phyloP scores from a whole-genome alignment of 2,797 vertebrate genomes.

The Arrhamphus sclerolepis region DNA sequence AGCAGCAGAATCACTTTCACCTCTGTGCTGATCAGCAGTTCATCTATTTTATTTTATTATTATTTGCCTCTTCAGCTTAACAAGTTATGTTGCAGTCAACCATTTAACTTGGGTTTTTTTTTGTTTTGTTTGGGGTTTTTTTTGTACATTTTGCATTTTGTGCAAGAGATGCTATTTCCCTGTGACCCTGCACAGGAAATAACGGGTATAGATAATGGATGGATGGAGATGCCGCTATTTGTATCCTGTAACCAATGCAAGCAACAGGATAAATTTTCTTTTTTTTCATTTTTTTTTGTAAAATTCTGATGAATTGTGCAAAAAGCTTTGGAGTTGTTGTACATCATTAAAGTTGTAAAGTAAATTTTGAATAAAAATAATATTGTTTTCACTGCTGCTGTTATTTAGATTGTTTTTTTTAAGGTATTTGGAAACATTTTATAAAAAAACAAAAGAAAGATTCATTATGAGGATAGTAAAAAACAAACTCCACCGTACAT shows the following conservation, averaged over 20 bases:
- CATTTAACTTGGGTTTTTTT: too few relatives aligned
- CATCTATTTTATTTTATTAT: background rate
- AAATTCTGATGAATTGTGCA: background rate
- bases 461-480: background rate
- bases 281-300: background rate
- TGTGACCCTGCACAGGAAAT: too few relatives aligned
- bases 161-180: too few relatives aligned
- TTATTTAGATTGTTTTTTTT: background rate
- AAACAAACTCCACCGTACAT: background rate
- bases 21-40: slow-evolving; percentile 3
- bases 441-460: too few relatives aligned
- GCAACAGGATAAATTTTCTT: background rate
- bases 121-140: too few relatives aligned
- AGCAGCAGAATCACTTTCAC: slow-evolving; percentile 23
- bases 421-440: too few relatives aligned
- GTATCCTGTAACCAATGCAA: background rate
- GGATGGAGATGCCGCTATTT: background rate
- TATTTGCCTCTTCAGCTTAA: slow-evolving; percentile 7
- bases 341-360: background rate
- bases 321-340: background rate
- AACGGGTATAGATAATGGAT: too few relatives aligned
- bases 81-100: background rate
- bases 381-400: background rate
- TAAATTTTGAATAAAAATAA: background rate
- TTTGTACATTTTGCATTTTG: too few relatives aligned